Conservation (phyloP, 64 coral and sea anemone species). For the Cladopsammia gracilis region DNA sequence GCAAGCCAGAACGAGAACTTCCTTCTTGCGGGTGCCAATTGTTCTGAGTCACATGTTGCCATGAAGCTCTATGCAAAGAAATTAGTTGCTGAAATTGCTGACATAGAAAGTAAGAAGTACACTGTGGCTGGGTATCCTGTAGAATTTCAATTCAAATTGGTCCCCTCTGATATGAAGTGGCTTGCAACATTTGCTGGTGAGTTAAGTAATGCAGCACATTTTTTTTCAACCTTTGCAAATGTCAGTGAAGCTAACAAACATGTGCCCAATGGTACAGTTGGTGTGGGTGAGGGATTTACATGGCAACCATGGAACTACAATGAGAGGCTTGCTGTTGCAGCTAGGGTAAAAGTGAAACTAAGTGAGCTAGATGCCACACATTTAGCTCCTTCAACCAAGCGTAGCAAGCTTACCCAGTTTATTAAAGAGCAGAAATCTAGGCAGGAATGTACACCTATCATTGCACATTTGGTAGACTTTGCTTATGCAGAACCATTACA, state of each 20-base stretch:
- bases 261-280: neutral
- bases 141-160: constrained; percentile 11
- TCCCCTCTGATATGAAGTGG: constrained; percentile 70
- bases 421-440: constrained; percentile 48
- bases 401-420: constrained; percentile 30
- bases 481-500: constrained; percentile 62
- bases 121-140: constrained; percentile 13
- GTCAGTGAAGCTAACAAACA: constrained; percentile 15
- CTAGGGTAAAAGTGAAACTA: constrained; percentile 7
- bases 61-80: constrained; percentile 18
- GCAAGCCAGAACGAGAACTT: constrained; percentile 49
- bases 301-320: constrained; percentile 14
- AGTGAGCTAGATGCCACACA: neutral
- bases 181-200: constrained; percentile 33
- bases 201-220: constrained; percentile 34
- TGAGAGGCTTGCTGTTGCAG: constrained; percentile 1
- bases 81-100: constrained; percentile 18
- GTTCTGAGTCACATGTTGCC: constrained; percentile 4
- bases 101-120: constrained; percentile 1
- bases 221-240: constrained; percentile 52
- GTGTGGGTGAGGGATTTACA: neutral
- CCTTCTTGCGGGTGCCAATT: constrained; percentile 27
- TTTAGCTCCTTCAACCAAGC: neutral
- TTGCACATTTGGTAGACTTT: constrained; percentile 53
- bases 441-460: constrained; percentile 65